Conservation (phyloP, 2,113 vertebrate genomes). For the Protobothrops flavoviridis region DNA sequence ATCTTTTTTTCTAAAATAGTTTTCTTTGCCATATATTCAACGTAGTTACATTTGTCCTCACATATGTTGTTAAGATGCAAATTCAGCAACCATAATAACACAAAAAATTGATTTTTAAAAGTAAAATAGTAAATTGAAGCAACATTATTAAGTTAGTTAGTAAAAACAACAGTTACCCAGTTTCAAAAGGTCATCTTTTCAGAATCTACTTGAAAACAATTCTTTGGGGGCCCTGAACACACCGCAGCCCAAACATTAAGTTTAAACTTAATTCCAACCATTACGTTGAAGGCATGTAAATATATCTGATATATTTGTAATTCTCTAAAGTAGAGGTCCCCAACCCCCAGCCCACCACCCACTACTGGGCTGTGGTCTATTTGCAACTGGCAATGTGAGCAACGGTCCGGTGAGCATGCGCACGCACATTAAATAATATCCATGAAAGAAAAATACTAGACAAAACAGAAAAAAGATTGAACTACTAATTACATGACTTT, state of each 20-base stretch:
- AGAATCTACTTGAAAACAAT: neutral
- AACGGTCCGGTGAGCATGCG: no score
- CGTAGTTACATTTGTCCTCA: neutral
- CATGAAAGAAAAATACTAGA: neutral
- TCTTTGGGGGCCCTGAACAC: neutral
- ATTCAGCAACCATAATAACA: neutral
- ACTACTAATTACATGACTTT: neutral
- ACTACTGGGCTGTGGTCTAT: neutral
- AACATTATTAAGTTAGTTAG: neutral
- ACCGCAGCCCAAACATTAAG: neutral
- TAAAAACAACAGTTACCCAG: neutral
- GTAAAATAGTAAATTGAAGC: neutral
- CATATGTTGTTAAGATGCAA: neutral
- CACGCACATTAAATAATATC: neutral
- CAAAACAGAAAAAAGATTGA: neutral
- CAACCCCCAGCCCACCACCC: neutral
- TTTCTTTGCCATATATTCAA: neutral
- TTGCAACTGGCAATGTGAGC: no score
- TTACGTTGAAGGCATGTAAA: neutral
- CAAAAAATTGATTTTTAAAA: neutral
- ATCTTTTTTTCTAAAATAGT: neutral
- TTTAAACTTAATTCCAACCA: neutral
- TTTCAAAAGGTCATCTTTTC: neutral
- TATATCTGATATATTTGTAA: constrained; percentile 22
- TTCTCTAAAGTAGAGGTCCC: constrained; percentile 15